Evolutionary conservation across 2,888 invertebrate genomes (phyloP), one percentile per base, ranked within the genome.

Genomic region (Andrena camellia): DNA sequence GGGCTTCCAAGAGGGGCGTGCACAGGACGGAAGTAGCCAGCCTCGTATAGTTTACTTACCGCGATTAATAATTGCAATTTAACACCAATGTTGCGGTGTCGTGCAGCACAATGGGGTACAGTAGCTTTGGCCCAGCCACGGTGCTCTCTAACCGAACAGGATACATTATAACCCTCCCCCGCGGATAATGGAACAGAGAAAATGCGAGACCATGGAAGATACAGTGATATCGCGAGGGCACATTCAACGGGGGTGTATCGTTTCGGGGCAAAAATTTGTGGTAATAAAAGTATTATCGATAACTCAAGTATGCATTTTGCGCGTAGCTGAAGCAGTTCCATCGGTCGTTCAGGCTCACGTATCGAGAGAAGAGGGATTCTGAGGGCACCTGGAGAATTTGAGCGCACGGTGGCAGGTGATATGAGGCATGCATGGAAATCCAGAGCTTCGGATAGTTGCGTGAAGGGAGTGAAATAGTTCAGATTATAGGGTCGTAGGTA

Each of bases 51-150:
- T 81, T 80, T 81, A 81, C 79, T 78, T 78, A 78, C 85, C 78
- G 81, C 83, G 82, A 87, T 87, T 87, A 87, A 87, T 87, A 87
- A 87, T 87, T 80, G 87, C 83, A 85, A 87, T 87, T 87, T 87
- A 87, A 87, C 83, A 79, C 81, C 85, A 83, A 83, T 83, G 83
- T 83, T 85, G 87, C 66, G 87, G 87, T 77, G 20, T 63, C 29
- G 67, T 70, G 68, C 71, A 66, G 71, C 67, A 66, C 75, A 85
- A 80, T 80, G 81, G 75, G 71, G 60, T 83, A 80, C 72, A 60
- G 29, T 57, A 31, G 71, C 68, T 81, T 73, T 69, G 71, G 71
- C 70, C 35, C 31, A 6, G 66, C 71, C 76, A 62, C 68, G 81
- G 79, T 59, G 59, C 54, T 75, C 77, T 81, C 76, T 85, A 80